A percentile compares a stretch with the other conserved stretches of the same genome.
Evolutionary conservation across 2,888 invertebrate genomes (phyloP).

Genomic region (Melikaiella ostensackeni): DNA sequence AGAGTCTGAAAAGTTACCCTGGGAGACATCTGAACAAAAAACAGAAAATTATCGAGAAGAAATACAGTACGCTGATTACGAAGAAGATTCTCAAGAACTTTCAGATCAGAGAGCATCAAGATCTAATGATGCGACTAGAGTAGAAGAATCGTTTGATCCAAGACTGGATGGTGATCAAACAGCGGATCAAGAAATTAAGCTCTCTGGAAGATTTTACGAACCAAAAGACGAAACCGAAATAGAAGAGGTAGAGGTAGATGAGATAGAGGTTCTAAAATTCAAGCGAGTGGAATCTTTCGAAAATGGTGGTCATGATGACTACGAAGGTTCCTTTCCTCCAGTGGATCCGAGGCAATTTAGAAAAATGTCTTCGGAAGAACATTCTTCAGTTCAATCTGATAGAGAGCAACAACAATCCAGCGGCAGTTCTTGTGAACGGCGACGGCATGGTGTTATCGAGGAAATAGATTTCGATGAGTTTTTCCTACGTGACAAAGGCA

Average conservation of each 20-base stretch:
- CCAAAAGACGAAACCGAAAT: constrained; percentile 50
- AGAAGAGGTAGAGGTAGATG: constrained; percentile 49
- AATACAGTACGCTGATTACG: constrained; percentile 61
- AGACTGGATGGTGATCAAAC: constrained; percentile 63
- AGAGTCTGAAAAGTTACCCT: constrained; percentile 55
- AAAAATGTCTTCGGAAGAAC: constrained; percentile 58
- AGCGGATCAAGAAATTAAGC: constrained; percentile 30
- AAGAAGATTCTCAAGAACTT: constrained; percentile 58
- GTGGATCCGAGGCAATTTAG: constrained; percentile 68
- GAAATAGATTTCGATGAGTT: constrained; percentile 94
- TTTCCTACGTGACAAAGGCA: constrained; percentile 89
- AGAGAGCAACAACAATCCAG: constrained; percentile 81
- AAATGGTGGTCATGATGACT: constrained; percentile 47
- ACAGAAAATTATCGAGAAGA: constrained; percentile 55
- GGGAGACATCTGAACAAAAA: constrained; percentile 58
- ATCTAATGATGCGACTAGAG: constrained; percentile 37
- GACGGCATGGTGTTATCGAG: constrained; percentile 85
- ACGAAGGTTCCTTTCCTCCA: constrained; percentile 58
- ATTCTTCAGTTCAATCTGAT: constrained; percentile 71
- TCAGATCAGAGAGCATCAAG: constrained; percentile 42
- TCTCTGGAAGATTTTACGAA: constrained; percentile 34
- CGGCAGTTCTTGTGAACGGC: constrained; percentile 80
- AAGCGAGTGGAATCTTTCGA: constrained; percentile 51
- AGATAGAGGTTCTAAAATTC: constrained; percentile 50
- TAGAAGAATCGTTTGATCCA: constrained; percentile 56